Percentiles rank a stretch among this genome's conserved stretches.
Conservation (phyloP, 2,797 vertebrate genomes). For the Salarias fasciatus region DNA sequence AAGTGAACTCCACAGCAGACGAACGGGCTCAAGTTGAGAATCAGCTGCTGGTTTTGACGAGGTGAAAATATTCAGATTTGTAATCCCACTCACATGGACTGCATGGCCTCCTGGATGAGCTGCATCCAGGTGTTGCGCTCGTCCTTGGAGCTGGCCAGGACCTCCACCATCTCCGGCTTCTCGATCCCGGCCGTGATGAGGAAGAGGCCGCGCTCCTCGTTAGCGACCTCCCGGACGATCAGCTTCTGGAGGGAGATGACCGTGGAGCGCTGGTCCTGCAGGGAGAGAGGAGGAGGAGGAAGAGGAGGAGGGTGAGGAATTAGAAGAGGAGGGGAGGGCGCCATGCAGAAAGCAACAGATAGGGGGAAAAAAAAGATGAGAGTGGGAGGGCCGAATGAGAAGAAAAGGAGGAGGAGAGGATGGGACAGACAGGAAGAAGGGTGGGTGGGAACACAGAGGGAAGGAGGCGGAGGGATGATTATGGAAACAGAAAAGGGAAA, state of each 20-base stretch:
- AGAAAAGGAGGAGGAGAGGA: constrained; percentile 32
- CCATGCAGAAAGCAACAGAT: constrained; percentile 32
- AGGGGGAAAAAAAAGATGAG: constrained; percentile 34
- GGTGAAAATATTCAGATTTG: too few species aligned
- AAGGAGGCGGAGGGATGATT: constrained; percentile 21
- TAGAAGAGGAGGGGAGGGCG: constrained; percentile 6
- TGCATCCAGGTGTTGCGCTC: constrained; percentile 96
- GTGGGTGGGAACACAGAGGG: constrained; percentile 14
- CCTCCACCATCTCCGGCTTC: constrained; percentile 96
- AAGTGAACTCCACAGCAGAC: constrained; percentile 16
- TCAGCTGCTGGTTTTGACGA: not conserved
- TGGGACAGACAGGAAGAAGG: constrained; percentile 23
- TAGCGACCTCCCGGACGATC: constrained; percentile 95
- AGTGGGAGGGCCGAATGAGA: constrained; percentile 56
- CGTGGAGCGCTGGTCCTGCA: constrained; percentile 94
- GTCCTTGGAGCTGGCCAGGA: constrained; percentile 91
- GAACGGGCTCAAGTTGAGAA: not conserved
- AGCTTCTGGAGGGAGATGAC: constrained; percentile 97
- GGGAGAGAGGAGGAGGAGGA: constrained; percentile 29
- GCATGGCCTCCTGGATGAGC: constrained; percentile 91
- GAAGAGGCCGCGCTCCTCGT: constrained; percentile 96
- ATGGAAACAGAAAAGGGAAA: constrained; percentile 16
- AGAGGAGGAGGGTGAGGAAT: not conserved
- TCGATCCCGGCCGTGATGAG: constrained; percentile 91
- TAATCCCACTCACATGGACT: constrained; percentile 86